These are phyloP conservation scores for Ceyx melanurus DNA, from an alignment of 2,113 vertebrate species.

Conservation along the genomic window DNA sequence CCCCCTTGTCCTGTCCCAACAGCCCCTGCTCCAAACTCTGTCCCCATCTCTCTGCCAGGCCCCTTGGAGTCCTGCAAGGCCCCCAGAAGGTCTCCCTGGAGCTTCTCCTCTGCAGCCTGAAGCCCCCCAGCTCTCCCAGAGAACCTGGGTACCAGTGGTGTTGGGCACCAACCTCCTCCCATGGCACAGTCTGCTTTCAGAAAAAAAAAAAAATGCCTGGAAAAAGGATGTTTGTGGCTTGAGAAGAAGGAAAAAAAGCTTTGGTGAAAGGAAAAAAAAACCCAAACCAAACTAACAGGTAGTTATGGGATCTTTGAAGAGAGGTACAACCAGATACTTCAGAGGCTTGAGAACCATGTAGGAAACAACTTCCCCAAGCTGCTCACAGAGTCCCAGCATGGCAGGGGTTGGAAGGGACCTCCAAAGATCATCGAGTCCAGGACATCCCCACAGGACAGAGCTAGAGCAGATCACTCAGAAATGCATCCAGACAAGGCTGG, in stretches of 20 bases:
- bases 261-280: background rate
- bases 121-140: background rate
- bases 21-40: too few relatives aligned
- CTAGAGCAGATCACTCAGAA: too few relatives aligned
- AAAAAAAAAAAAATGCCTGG: background rate
- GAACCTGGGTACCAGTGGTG: background rate
- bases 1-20: too few relatives aligned
- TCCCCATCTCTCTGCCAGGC: too few relatives aligned
- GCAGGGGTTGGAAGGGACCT: too few relatives aligned
- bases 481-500: too few relatives aligned
- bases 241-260: background rate
- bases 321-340: rapidly evolving
- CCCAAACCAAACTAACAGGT: background rate
- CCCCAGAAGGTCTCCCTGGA: too few relatives aligned
- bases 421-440: too few relatives aligned
- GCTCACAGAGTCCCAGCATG: too few relatives aligned
- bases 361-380: background rate
- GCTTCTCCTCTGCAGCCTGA: too few relatives aligned
- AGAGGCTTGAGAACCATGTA: rapidly evolving
- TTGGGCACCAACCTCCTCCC: background rate
- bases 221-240: background rate
- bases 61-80: too few relatives aligned
- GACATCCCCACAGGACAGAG: too few relatives aligned
- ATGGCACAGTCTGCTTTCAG: background rate
- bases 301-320: background rate